Evolutionary conservation across 2,797 vertebrate genomes (phyloP).

Genomic region (Tapirus indicus): DNA sequence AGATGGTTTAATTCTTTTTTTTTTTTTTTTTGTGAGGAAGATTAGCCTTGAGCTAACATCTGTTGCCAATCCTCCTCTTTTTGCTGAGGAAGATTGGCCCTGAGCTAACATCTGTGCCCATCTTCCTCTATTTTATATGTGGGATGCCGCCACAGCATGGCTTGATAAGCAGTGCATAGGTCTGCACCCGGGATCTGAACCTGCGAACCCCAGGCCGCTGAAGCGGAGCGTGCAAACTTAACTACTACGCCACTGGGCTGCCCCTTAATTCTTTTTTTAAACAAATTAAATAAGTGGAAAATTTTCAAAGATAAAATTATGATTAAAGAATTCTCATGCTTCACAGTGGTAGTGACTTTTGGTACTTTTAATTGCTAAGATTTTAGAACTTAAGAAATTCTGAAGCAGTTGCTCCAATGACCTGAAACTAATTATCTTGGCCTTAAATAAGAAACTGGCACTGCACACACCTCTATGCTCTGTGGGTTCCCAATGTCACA

Average conservation of each 20-base stretch:
- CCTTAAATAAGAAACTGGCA: background rate
- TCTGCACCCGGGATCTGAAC: too few relatives aligned
- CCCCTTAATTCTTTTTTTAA: background rate
- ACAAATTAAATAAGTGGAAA: background rate
- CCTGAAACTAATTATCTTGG: background rate
- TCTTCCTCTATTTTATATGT: too few relatives aligned
- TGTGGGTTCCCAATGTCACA: background rate
- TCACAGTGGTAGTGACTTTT: background rate
- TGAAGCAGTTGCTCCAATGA: background rate
- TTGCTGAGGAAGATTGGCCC: too few relatives aligned
- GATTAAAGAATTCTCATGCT: background rate
- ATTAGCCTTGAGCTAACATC: too few relatives aligned
- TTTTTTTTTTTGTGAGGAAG: too few relatives aligned
- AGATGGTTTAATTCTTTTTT: background rate
- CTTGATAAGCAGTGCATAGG: too few relatives aligned
- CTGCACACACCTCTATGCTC: background rate
- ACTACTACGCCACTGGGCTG: too few relatives aligned
- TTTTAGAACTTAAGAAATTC: background rate
- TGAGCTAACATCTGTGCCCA: too few relatives aligned
- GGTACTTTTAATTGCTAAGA: slow-evolving; percentile 1
- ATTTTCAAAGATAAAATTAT: slow-evolving; percentile 13
- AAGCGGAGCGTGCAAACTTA: too few relatives aligned
- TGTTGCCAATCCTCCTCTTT: too few relatives aligned
- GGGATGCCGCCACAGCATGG: too few relatives aligned
- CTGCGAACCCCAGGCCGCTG: too few relatives aligned